These are phyloP conservation scores for Ceratina calcarata DNA, from an alignment of 1,140 invertebrate genomes.

Conservation along the genomic window DNA sequence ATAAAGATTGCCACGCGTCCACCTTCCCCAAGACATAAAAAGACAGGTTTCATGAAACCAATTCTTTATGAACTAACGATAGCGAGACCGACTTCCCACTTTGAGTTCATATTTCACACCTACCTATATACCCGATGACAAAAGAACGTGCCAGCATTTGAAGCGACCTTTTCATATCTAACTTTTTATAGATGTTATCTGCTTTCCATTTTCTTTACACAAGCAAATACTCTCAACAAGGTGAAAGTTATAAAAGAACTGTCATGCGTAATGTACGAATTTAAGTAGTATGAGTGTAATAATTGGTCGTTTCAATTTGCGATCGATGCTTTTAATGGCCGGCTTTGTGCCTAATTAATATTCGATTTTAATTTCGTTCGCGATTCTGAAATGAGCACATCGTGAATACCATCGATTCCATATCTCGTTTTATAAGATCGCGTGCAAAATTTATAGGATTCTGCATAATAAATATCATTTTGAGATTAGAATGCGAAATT, in stretches of 20 bases:
- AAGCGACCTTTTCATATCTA: neutral
- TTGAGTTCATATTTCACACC: neutral
- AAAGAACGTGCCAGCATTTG: no score
- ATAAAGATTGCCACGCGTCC: neutral
- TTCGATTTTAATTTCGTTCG: constrained; percentile 27
- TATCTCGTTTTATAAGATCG: neutral
- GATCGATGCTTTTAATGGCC: constrained; percentile 29
- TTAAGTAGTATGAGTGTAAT: constrained; percentile 31
- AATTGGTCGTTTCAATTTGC: constrained; percentile 14
- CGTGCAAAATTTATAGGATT: neutral
- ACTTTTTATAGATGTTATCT: neutral
- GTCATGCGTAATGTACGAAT: neutral
- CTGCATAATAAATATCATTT: no score
- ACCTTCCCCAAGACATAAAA: neutral
- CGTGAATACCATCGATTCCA: neutral
- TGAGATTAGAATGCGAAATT: no score
- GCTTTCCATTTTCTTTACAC: neutral
- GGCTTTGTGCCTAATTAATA: constrained; percentile 24
- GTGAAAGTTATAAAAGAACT: neutral
- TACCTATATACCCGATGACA: no score
- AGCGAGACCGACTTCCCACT: neutral
- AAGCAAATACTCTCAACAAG: neutral
- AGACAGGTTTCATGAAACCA: neutral
- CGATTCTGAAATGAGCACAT: constrained; percentile 16
- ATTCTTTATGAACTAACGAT: neutral